Evolutionary conservation across 2,113 vertebrate genomes (phyloP).

Genomic region (Cryptoleucopteryx plumbea): DNA sequence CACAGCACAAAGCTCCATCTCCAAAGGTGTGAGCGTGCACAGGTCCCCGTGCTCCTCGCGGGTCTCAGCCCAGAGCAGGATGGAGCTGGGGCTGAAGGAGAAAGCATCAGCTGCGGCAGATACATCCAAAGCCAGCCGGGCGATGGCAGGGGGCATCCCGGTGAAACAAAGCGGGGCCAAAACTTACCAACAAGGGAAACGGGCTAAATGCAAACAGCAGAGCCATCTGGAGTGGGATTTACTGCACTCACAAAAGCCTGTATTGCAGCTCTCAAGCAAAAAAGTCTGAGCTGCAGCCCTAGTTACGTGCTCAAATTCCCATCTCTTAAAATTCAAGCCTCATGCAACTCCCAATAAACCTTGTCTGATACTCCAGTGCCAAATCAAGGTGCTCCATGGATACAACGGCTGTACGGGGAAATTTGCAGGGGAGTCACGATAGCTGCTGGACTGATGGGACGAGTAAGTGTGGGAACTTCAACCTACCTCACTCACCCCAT

Average conservation of each 20-base stretch:
- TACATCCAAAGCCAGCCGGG: not conserved
- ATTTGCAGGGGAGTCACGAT: accelerated
- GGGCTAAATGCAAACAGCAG: not conserved
- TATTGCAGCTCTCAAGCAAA: not conserved
- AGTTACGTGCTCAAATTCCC: not conserved
- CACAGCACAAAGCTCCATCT: slow-evolving; percentile 4
- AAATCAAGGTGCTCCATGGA: accelerated
- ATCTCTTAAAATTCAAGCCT: not conserved
- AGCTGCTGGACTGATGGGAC: not conserved
- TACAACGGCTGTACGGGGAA: accelerated
- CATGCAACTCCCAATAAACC: not conserved
- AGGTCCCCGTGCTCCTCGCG: not conserved
- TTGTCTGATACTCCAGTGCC: not conserved
- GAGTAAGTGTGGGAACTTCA: accelerated
- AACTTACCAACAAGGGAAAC: not conserved
- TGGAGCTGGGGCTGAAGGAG: not conserved
- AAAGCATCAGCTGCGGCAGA: not conserved
- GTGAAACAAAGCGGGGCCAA: not conserved
- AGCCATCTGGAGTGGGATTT: not conserved
- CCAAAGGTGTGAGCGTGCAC: not conserved
- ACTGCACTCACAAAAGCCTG: not conserved
- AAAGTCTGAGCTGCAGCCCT: not conserved
- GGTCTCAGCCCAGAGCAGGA: not conserved
- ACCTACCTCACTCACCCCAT: accelerated
- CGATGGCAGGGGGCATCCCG: not conserved